Conservation (phyloP, 2,888 invertebrate genomes). For the Mythimna lalbum region DNA sequence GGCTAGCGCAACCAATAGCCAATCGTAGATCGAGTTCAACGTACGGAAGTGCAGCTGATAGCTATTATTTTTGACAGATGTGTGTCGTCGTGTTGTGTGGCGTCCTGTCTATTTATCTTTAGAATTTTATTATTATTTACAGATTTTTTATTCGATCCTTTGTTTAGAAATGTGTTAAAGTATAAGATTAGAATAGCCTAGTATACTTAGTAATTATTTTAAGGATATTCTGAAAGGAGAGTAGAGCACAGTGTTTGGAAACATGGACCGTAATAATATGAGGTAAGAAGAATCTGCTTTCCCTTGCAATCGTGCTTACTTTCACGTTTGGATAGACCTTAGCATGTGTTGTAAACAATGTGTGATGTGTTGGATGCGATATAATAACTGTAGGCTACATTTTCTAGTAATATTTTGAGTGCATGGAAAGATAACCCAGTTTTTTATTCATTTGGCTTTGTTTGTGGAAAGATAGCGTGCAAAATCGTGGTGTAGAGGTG, state of each 20-base stretch:
- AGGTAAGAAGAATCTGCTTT: constrained; percentile 83
- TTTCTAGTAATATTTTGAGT: constrained; percentile 17
- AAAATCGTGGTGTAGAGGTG: constrained; percentile 31
- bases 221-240: constrained; percentile 61
- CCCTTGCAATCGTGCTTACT: constrained; percentile 64
- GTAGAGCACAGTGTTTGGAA: constrained; percentile 67
- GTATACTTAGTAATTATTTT: constrained; percentile 66
- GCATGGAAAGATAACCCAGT: constrained; percentile 43
- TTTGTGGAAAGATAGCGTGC: constrained; percentile 45
- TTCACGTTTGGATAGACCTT: constrained; percentile 56
- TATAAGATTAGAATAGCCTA: constrained; percentile 69
- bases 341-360: constrained; percentile 31
- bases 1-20: constrained; percentile 46
- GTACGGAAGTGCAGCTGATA: constrained; percentile 73
- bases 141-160: constrained; percentile 76
- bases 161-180: constrained; percentile 78
- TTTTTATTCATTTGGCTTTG: constrained; percentile 47
- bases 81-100: constrained; percentile 79
- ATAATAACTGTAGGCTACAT: constrained; percentile 4
- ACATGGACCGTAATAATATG: constrained; percentile 87
- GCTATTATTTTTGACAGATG: constrained; percentile 70
- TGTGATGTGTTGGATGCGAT: not conserved
- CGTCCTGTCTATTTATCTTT: constrained; percentile 85
- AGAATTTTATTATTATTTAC: constrained; percentile 78
- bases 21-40: constrained; percentile 69